phyloP scores from a whole-genome alignment of 2,797 vertebrate genomes.

The Argyrosomus regius region DNA sequence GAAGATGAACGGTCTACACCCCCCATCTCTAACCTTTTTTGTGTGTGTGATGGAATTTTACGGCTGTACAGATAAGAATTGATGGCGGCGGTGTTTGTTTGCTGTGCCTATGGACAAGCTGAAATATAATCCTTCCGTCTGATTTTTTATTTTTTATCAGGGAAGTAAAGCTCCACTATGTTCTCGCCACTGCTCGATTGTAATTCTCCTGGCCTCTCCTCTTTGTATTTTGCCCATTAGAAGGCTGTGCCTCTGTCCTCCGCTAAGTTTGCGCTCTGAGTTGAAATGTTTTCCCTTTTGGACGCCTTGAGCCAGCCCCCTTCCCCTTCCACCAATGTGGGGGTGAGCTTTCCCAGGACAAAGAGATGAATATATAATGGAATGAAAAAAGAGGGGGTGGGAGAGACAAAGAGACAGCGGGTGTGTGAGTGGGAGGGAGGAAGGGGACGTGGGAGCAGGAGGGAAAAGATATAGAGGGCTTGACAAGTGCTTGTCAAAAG shows the following conservation, averaged over 20 bases:
- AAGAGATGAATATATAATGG: conserved; percentile 85
- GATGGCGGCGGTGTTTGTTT: conserved; percentile 54
- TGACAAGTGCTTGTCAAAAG: conserved; percentile 78
- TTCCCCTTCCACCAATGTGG: conserved; percentile 70
- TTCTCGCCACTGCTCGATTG: conserved; percentile 54
- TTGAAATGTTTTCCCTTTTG: conserved; percentile 78
- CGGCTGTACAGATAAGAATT: conserved; percentile 50
- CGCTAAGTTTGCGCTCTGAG: conserved; percentile 75
- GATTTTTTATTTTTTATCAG: conserved; percentile 50
- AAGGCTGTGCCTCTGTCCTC: conserved; percentile 56
- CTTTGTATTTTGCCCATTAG: conserved; percentile 58
- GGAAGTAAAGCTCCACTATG: conserved; percentile 45
- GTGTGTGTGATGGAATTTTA: conserved; percentile 54
- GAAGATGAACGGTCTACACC: conserved; percentile 36
- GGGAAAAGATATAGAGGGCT: conserved; percentile 72
- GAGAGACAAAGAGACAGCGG: conserved; percentile 79
- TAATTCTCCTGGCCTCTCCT: conserved; percentile 65
- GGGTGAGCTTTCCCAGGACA: conserved; percentile 85
- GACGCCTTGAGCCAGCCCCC: conserved; percentile 71
- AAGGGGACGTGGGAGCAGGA: conserved; percentile 64
- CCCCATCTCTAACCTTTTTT: conserved; percentile 42
- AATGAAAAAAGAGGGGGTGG: conserved; percentile 72
- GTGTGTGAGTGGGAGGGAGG: conserved; percentile 67
- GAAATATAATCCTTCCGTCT: conserved; percentile 65
- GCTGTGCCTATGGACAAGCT: conserved; percentile 42